phyloP scores from a whole-genome alignment of 2,797 vertebrate genomes.

The Ispidina lecontei region DNA sequence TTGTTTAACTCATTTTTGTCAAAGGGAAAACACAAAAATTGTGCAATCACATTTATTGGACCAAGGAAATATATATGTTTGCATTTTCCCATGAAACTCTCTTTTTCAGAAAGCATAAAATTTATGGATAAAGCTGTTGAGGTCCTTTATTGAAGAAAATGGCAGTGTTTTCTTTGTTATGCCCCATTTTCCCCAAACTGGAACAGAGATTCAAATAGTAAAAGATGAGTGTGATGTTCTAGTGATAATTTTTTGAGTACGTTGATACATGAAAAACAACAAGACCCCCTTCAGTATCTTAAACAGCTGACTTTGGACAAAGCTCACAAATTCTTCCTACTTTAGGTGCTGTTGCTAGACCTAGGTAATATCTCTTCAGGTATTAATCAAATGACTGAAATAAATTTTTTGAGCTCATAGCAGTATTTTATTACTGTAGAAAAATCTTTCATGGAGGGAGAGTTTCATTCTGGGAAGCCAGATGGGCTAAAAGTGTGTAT shows the following conservation, averaged over 20 bases:
- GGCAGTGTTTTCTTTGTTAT: background rate
- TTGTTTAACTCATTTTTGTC: constrained; percentile 11
- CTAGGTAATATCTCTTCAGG: background rate
- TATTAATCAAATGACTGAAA: background rate
- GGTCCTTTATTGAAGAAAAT: background rate
- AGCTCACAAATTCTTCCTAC: background rate
- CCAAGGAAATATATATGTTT: background rate
- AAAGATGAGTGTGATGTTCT: background rate
- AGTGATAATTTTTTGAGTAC: background rate
- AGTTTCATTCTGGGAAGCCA: background rate
- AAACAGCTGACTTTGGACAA: background rate
- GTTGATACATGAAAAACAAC: background rate
- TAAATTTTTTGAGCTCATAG: background rate
- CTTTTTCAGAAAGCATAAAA: background rate
- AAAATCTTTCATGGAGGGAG: background rate
- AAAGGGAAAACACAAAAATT: constrained; percentile 18
- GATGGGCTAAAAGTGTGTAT: background rate
- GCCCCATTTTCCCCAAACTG: background rate
- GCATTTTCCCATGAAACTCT: background rate
- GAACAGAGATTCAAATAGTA: background rate
- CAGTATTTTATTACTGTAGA: background rate
- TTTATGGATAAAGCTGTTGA: background rate
- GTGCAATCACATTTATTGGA: constrained; percentile 8
- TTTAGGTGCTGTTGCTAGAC: background rate
- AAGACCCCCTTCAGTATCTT: background rate